A percentile compares a stretch with the other conserved stretches of the same genome.
phyloP scores from a whole-genome alignment of 2,113 vertebrate genomes.

The Platichthys flesus region DNA sequence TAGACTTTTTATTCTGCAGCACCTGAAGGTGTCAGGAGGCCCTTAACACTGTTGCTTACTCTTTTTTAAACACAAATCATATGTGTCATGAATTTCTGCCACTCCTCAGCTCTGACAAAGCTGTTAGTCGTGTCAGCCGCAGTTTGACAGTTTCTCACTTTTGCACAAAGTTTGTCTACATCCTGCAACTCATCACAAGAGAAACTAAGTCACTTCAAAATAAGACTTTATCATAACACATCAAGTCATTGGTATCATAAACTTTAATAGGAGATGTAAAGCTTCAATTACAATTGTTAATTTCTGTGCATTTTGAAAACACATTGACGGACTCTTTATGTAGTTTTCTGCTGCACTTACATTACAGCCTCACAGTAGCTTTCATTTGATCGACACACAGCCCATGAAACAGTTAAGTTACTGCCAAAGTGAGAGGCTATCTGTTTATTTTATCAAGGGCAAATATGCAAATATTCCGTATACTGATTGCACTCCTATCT shows the following conservation, averaged over 20 bases:
- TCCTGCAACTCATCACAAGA: neutral
- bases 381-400: neutral
- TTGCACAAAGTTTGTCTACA: neutral
- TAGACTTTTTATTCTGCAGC: neutral
- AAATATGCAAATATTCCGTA: constrained; percentile 17
- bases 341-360: too few species aligned
- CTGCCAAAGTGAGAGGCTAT: neutral
- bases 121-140: neutral
- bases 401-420: neutral
- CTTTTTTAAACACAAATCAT: neutral
- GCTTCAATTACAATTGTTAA: too few species aligned
- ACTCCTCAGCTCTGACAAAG: neutral
- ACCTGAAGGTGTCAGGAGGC: neutral
- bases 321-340: too few species aligned
- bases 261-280: too few species aligned
- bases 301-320: too few species aligned
- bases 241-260: too few species aligned
- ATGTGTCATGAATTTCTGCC: neutral
- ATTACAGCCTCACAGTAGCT: neutral
- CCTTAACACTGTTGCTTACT: neutral
- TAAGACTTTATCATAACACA: neutral
- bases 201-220: too few species aligned
- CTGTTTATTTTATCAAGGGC: constrained; percentile 26
- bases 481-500: neutral
- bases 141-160: neutral